Conservation (phyloP, 2,888 invertebrate genomes). For the Tiphia femorata region DNA sequence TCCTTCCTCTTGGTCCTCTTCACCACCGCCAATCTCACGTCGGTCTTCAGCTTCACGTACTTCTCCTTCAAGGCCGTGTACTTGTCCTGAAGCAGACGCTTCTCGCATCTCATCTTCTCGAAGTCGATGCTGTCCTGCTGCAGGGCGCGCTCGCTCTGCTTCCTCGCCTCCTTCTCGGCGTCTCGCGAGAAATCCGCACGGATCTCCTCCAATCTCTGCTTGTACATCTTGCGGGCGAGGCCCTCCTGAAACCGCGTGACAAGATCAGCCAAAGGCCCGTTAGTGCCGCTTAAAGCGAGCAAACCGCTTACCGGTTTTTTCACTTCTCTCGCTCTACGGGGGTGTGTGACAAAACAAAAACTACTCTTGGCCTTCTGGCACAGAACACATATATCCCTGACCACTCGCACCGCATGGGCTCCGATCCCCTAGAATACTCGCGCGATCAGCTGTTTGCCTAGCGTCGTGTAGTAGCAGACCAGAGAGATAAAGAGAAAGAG, state of each 20-base stretch:
- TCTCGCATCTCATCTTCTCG: conserved; percentile 79
- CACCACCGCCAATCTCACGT: conserved; percentile 83
- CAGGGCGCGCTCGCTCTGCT: conserved; percentile 53
- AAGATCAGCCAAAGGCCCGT: too few species aligned
- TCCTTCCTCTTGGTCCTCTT: conserved; percentile 75
- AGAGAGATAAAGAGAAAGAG: too few species aligned
- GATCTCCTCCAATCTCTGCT: conserved; percentile 76
- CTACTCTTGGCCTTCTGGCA: too few species aligned
- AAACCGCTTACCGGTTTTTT: too few species aligned
- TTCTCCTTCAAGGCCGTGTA: conserved; percentile 86
- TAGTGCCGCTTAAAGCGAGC: too few species aligned
- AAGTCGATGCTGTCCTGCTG: conserved; percentile 68
- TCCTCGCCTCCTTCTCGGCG: conserved; percentile 70
- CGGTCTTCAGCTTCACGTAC: conserved; percentile 83
- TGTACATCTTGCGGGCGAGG: conserved; percentile 77
- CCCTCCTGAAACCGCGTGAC: conserved; percentile 73
- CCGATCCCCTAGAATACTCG: too few species aligned
- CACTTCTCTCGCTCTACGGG: too few species aligned
- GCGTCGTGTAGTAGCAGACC: too few species aligned
- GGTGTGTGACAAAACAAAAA: too few species aligned
- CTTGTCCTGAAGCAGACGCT: conserved; percentile 81
- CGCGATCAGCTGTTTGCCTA: too few species aligned
- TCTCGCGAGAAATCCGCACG: conserved; percentile 74
- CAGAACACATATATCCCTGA: too few species aligned
- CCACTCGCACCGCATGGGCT: too few species aligned